Evolutionary conservation across 2,113 vertebrate genomes (phyloP).

Genomic region (Thalassoma bifasciatum): DNA sequence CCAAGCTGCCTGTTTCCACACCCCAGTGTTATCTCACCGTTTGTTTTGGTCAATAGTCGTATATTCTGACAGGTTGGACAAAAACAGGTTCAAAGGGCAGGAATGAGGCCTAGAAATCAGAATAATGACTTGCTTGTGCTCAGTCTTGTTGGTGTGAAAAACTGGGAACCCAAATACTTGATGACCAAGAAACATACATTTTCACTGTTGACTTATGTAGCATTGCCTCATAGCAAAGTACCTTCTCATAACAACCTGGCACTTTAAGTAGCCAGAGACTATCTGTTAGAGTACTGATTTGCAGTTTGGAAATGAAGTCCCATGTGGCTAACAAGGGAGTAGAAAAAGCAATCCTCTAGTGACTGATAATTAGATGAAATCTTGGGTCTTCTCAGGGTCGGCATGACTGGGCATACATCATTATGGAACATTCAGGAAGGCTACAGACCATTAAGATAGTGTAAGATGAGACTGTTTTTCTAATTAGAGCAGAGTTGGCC

Average conservation of each 20-base stretch:
- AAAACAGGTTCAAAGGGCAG: neutral
- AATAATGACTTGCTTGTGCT: too few species aligned
- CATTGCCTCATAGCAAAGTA: neutral
- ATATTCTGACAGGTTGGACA: neutral
- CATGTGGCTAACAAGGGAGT: constrained; percentile 21
- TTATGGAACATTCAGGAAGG: neutral
- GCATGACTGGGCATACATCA: constrained; percentile 11
- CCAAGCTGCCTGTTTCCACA: too few species aligned
- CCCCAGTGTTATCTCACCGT: neutral
- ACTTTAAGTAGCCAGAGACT: neutral
- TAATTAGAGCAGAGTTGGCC: neutral
- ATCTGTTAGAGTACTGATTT: constrained; percentile 2
- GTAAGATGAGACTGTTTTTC: neutral
- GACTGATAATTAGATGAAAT: constrained; percentile 37
- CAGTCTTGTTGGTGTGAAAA: neutral
- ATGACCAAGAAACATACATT: too few species aligned
- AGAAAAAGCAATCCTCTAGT: constrained; percentile 6
- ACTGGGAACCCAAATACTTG: too few species aligned
- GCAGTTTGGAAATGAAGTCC: neutral
- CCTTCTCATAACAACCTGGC: neutral
- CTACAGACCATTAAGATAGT: neutral
- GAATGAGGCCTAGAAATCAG: too few species aligned
- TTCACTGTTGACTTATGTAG: neutral
- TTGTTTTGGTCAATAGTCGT: neutral
- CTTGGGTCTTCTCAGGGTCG: constrained; percentile 24